Evolutionary conservation across 2,888 invertebrate genomes (phyloP), one percentile per base, ranked within the genome.

Genomic region (Agrypnus murinus): DNA sequence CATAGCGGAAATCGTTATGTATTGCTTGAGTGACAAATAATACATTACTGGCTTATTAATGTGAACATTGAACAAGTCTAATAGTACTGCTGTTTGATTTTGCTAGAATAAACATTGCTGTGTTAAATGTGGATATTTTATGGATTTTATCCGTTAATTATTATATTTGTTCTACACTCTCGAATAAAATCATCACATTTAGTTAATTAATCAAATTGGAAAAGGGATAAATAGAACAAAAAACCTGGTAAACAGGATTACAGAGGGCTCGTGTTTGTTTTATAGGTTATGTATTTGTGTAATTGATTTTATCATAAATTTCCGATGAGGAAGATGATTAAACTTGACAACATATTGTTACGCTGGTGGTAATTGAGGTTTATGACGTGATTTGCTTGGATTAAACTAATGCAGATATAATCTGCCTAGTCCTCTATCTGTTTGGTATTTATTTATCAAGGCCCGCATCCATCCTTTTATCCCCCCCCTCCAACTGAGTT

Each of bases 21-120:
- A 43, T 14, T 43, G 15, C 43, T 43, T 43, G 43, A 43, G 14
- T 43, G 43, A 43, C 43, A 43, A 43, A 43, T 43, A 43, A 25
- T 15, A 43, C 15, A 43, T 43, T 43, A 14, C 14, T n/a, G n/a
- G n/a, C n/a, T n/a, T n/a, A n/a, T n/a, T n/a, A n/a, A n/a, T n/a
- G n/a, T n/a, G n/a, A n/a, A n/a, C n/a, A n/a, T n/a, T n/a, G n/a
- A n/a, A n/a, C n/a, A n/a, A n/a, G n/a, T n/a, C n/a, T n/a, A n/a
- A n/a, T n/a, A n/a, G n/a, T 15, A 43, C 14, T 14, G 14, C 14
- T 43, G 43, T 43, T 43, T 43, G 14, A 43, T 43, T 43, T 14
- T 1, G 43, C 15, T 12, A 14, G 12, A 43, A 43, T 14, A 43
- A 43, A n/a, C n/a, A n/a, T n/a, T n/a, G 15, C 43, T 15, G 43